Percentiles rank a stretch among this genome's conserved stretches.
phyloP scores from a whole-genome alignment of 1,140 invertebrate species.

The Polypedilum vanderplanki region DNA sequence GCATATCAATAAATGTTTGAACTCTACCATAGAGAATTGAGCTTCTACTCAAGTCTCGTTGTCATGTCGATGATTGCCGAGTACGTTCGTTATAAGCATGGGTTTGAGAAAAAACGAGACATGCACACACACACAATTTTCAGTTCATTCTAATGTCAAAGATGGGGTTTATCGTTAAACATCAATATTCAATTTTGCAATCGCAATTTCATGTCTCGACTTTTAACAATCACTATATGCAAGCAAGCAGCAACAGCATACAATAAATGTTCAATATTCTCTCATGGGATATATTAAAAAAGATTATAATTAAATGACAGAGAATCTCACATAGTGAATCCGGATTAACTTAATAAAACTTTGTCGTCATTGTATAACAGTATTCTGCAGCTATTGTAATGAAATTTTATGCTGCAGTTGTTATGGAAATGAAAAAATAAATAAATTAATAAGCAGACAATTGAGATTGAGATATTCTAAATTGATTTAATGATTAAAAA shows the following conservation, averaged over 20 bases:
- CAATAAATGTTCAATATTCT: no score
- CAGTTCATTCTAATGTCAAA: constrained; percentile 1
- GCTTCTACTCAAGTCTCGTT: background rate
- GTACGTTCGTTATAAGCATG: no score
- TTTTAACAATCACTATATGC: background rate
- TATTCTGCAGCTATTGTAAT: background rate
- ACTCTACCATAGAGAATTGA: background rate
- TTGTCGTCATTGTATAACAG: background rate
- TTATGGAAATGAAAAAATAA: background rate
- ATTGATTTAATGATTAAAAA: constrained; percentile 1
- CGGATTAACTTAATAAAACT: constrained; percentile 18
- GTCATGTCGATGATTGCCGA: background rate
- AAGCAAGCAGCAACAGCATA: background rate
- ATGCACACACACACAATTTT: background rate
- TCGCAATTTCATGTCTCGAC: background rate
- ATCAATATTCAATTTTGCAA: constrained; percentile 16
- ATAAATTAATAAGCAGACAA: background rate
- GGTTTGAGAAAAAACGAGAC: background rate
- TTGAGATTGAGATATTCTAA: background rate
- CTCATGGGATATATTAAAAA: constrained; percentile 12
- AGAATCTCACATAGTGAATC: background rate
- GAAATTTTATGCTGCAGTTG: background rate
- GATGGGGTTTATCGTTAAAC: background rate
- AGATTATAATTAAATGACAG: constrained; percentile 19
- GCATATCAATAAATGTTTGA: constrained; percentile 1